Evolutionary conservation across 1,140 invertebrate genomes (phyloP), one percentile per base, ranked within the genome.

Genomic region (Ostrea edulis): DNA sequence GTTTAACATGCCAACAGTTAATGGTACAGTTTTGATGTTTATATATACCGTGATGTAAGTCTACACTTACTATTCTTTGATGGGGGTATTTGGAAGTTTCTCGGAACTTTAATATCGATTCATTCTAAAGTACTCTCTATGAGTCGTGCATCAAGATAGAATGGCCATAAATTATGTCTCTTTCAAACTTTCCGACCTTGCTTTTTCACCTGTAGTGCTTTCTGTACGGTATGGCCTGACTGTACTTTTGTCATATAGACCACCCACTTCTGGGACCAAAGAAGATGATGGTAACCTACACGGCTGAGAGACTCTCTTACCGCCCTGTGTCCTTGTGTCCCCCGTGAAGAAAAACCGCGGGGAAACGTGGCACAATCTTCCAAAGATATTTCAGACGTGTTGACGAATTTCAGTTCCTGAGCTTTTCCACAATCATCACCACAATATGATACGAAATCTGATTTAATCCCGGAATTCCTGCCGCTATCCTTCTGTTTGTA

Each of bases 401-500:
- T 12, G 20, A 58, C 55, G 55, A 58, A 77, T 77, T 14, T 25
- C 0, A 11, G 68, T 35, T 77, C 68, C 22, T 4, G 25, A 77
- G 35, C 68, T 77, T 77, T 25, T 77, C 25, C 25, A 35, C 25
- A 62, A 62, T 77, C 68, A 77, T 77, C 68, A 77, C 22, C 29
- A 77, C 68, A 77, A 77, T 77, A 35, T 77, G 68, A 77, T 77
- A 77, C 12, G 25, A 77, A 29, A 77, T 77, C 68, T 77, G 25
- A 77, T 77, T 77, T 77, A 12, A 77, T 77, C 68, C 68, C 22
- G 22, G 65, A 77, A 77, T 29, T 77, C 25, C 35, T 77, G 22
- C 68, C 12, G 25, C 35, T 77, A 71, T 71, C 22, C 65, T 71
- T 71, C 65, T 71, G 22, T 71, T 71, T 71, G 68, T 35, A 77